Percentiles rank a stretch among this genome's conserved stretches.
Evolutionary conservation across 2,888 invertebrate species (phyloP).

Genomic region (Cheilosia soror): DNA sequence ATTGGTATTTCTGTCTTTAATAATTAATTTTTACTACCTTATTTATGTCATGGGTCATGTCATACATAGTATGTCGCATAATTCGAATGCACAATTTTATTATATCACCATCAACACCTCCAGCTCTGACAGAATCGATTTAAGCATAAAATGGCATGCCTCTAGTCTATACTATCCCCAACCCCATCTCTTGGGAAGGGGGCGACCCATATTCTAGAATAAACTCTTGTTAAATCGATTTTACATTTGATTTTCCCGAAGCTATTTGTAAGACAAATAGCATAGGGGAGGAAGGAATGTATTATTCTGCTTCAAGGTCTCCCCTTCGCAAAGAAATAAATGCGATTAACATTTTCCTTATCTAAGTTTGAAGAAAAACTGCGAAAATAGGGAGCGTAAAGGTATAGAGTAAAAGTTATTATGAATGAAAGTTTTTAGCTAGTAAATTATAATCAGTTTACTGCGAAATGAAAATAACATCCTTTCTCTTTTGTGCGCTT

Average conservation of each 20-base stretch:
- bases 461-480: not conserved
- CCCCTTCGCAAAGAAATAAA: slow-evolving; percentile 8
- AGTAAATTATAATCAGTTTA: slow-evolving; percentile 2
- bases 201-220: slow-evolving; percentile 14
- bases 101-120: not conserved
- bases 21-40: too few relatives aligned
- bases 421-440: slow-evolving; percentile 1
- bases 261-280: slow-evolving; percentile 25
- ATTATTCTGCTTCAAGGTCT: slow-evolving; percentile 4
- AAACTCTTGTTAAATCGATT: slow-evolving; percentile 54
- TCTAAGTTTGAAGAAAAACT: not conserved
- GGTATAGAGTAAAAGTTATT: not conserved
- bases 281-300: not conserved
- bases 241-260: slow-evolving; percentile 34
- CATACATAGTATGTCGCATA: not conserved
- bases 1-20: too few relatives aligned
- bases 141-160: not conserved
- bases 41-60: too few relatives aligned
- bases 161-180: not conserved
- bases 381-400: not conserved
- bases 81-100: not conserved
- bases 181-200: too few relatives aligned
- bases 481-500: not conserved
- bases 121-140: not conserved
- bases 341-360: slow-evolving; percentile 26